Evolutionary conservation across 2,113 vertebrate species (phyloP), one percentile per base, ranked within the genome.

Genomic region (Peucedramus taeniatus): DNA sequence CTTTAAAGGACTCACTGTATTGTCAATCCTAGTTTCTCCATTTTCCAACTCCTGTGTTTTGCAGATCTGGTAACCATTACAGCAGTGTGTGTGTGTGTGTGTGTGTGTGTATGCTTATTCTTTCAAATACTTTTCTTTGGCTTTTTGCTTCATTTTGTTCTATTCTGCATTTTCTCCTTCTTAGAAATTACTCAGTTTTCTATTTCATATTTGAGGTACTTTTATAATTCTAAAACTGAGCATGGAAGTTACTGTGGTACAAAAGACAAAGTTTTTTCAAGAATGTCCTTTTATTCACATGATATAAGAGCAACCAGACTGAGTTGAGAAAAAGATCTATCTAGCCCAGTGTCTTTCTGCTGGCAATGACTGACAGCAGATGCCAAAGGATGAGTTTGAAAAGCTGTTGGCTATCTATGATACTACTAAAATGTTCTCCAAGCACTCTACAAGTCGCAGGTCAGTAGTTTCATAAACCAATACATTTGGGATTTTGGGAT

Each of bases 1-100:
- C 94, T 96, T 92, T 84, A 92, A 94, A 92, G 64, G 28, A 87
- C 47, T 91, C 60, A 78, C 71, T 92, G 83, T 87, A 87, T 83
- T 95, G 91, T 94, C 72, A 89, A 61, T 92, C 90, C 71, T 54
- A 81, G 76, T 84, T 92, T 94, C 82, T 83, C 59, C 15, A 1
- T 61, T 94, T 93, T 91, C 82, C 31, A 60, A 0, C 47, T 91
- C 20, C 0, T 4, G 10, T 50, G 23, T 92, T 87, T 90, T 90
- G 80, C 76, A 84, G 65, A 87, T 87, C 72, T 78, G 56, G 39
- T 81, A 81, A 81, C 51, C 9, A 31, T 53, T 89, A 47, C 4
- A 8, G 68, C 71, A 68, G 6, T n/a, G 64, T 61, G 56, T 28
- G 6, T 37, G 54, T 61, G 5, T n/a, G 64, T 61, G 22, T 17